These are phyloP conservation scores for Crypturellus tataupa DNA, from an alignment of 2,797 vertebrate species.

Conservation along the genomic window DNA sequence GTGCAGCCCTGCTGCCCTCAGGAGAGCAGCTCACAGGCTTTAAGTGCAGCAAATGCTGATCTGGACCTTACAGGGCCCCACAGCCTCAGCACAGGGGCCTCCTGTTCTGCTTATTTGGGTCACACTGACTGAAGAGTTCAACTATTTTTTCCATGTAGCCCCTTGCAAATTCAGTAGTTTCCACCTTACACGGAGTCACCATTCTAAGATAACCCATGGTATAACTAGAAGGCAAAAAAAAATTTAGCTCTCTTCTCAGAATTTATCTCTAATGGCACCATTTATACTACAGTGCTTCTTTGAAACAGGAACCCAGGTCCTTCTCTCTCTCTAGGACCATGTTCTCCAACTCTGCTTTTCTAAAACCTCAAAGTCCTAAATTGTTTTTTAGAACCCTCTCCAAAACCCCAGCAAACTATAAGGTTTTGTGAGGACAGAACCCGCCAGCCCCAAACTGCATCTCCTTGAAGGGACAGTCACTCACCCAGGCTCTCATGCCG, in stretches of 20 bases:
- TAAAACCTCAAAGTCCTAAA: not conserved
- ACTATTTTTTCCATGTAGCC: accelerated
- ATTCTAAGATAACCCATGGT: not conserved
- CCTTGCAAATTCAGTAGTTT: not conserved
- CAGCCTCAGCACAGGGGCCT: not conserved
- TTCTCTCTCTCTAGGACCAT: not conserved
- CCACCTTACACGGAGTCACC: not conserved
- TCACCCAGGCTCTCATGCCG: accelerated
- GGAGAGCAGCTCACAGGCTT: not conserved
- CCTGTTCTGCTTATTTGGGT: not conserved
- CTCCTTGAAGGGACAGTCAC: not conserved
- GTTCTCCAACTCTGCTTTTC: not conserved
- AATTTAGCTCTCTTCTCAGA: not conserved
- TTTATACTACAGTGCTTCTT: not conserved
- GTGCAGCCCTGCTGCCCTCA: not conserved
- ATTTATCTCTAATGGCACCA: not conserved
- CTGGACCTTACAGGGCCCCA: accelerated
- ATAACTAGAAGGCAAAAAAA: not conserved
- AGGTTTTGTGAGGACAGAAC: not conserved
- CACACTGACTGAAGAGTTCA: not conserved
- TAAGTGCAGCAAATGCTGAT: not conserved
- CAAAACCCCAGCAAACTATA: not conserved
- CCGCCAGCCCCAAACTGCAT: not conserved
- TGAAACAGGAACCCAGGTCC: not conserved
- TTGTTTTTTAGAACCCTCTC: not conserved